Percentiles rank a stretch among this genome's conserved stretches.
phyloP scores from a whole-genome alignment of 2,888 invertebrate genomes.

The Fragum sueziense region DNA sequence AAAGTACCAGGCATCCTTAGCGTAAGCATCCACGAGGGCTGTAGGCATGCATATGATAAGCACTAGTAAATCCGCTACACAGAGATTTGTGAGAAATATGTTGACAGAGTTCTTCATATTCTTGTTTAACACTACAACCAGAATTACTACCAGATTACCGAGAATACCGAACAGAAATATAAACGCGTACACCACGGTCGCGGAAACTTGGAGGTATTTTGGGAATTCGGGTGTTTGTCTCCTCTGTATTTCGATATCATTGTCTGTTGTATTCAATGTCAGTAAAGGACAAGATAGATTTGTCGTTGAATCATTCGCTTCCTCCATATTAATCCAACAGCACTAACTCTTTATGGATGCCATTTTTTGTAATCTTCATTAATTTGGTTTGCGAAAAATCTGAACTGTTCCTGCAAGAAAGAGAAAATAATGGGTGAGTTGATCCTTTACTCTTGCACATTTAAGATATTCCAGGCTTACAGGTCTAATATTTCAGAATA shows the following conservation, averaged over 20 bases:
- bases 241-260: not conserved
- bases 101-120: conserved; percentile 64
- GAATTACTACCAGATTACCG: conserved; percentile 62
- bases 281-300: not conserved
- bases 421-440: too few relatives aligned
- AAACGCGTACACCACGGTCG: conserved; percentile 59
- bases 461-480: too few relatives aligned
- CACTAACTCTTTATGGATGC: too few relatives aligned
- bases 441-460: too few relatives aligned
- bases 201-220: conserved; percentile 51
- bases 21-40: conserved; percentile 64
- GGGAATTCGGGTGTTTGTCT: conserved; percentile 59
- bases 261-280: not conserved
- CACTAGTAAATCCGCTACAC: conserved; percentile 67
- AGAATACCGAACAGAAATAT: conserved; percentile 66
- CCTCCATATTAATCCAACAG: not conserved
- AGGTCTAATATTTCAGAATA: too few relatives aligned
- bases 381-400: too few relatives aligned
- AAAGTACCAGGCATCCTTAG: conserved; percentile 67
- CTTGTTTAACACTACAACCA: conserved; percentile 56
- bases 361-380: too few relatives aligned
- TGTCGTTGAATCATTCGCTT: not conserved
- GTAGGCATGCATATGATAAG: conserved; percentile 68
- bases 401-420: too few relatives aligned
- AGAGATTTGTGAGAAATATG: conserved; percentile 64